Evolutionary conservation across 2,888 invertebrate species (phyloP).

Genomic region (Copidosoma aretas): DNA sequence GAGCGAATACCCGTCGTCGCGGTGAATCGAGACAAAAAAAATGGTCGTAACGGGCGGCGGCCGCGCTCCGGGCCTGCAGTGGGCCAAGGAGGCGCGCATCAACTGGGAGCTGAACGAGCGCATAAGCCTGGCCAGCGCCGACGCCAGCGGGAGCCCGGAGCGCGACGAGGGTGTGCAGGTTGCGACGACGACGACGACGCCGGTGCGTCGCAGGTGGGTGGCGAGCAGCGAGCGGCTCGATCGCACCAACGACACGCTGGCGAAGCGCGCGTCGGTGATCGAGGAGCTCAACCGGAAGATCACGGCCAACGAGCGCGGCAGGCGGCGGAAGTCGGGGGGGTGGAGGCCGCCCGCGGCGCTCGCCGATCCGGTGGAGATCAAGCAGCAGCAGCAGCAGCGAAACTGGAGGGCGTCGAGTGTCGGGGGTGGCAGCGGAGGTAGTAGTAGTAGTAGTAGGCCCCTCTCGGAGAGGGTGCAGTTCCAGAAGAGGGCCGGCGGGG

Average conservation of each 20-base stretch:
- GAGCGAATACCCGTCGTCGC: too few relatives aligned
- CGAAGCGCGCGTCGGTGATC: constrained; percentile 56
- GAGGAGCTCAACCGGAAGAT: constrained; percentile 60
- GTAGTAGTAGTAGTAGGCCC: not conserved
- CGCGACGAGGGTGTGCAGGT: not conserved
- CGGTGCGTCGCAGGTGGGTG: constrained; percentile 48
- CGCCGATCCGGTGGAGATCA: not conserved
- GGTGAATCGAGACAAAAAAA: not conserved
- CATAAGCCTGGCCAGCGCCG: constrained; percentile 55
- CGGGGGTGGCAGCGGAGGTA: too few relatives aligned
- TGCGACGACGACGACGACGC: constrained; percentile 35
- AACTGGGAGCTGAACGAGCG: constrained; percentile 61
- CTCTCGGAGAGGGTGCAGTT: constrained; percentile 30
- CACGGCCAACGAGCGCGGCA: constrained; percentile 55
- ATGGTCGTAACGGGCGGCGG: constrained; percentile 45
- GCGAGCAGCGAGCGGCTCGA: constrained; percentile 51
- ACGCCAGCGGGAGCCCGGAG: not conserved
- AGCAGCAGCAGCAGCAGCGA: too few relatives aligned
- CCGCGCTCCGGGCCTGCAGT: constrained; percentile 1
- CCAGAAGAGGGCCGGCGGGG: constrained; percentile 23
- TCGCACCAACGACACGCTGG: constrained; percentile 56
- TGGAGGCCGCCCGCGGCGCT: constrained; percentile 26
- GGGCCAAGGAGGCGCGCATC: constrained; percentile 45
- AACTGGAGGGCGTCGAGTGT: too few relatives aligned
- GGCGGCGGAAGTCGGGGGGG: constrained; percentile 46